Conservation (phyloP, 2,888 invertebrate species). For the Apoda limacodes region DNA sequence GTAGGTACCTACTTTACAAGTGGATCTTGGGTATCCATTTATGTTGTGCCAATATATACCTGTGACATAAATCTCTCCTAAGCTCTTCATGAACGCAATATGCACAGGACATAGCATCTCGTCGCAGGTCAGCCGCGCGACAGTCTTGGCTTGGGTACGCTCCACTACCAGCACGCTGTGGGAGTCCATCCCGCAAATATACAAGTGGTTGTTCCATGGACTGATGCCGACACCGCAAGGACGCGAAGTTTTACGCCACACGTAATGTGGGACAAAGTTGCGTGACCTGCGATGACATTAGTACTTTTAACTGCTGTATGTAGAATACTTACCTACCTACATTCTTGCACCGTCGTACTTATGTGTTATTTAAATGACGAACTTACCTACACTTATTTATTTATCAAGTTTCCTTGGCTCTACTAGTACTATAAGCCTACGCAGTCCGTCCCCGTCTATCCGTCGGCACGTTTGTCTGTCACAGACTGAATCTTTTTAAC, state of each 20-base stretch:
- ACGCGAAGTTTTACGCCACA: conserved; percentile 69
- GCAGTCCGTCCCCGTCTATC: too few species aligned
- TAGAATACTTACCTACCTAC: too few species aligned
- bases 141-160: conserved; percentile 57
- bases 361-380: too few species aligned
- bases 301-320: too few species aligned
- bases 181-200: conserved; percentile 76
- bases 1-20: too few species aligned
- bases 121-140: conserved; percentile 59
- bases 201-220: conserved; percentile 70
- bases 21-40: too few species aligned
- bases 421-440: too few species aligned
- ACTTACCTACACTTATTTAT: too few species aligned
- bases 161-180: conserved; percentile 68
- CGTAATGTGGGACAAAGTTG: conserved; percentile 62
- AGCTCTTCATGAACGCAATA: conserved; percentile 67
- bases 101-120: conserved; percentile 74
- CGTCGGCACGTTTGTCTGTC: too few species aligned
- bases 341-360: too few species aligned
- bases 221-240: conserved; percentile 77
- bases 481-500: too few species aligned
- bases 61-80: conserved; percentile 71
- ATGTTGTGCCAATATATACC: conserved; percentile 33
- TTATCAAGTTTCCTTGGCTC: too few species aligned
- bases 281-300: conserved; percentile 64